Conservation (phyloP, 1,140 invertebrate genomes). For the Heterodera schachtii region DNA sequence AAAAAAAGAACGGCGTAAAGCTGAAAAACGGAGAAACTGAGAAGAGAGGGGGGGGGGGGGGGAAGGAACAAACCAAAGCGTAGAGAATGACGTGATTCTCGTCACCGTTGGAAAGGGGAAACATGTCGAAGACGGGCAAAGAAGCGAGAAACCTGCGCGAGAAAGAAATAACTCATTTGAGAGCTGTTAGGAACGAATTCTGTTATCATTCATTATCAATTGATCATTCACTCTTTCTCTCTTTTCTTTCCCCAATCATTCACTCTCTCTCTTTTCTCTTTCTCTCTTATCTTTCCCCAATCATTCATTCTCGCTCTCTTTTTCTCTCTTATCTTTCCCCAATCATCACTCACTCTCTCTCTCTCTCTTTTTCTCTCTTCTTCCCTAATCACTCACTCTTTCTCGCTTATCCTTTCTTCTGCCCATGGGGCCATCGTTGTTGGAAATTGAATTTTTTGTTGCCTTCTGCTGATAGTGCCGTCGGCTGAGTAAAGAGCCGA, state of each 20-base stretch:
- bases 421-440: constrained; percentile 19
- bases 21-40: constrained; percentile 15
- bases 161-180: neutral
- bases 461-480: neutral
- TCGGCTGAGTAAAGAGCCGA: constrained; percentile 12
- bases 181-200: too few relatives aligned
- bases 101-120: constrained; percentile 43
- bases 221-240: too few relatives aligned
- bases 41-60: neutral
- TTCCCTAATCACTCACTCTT: constrained; percentile 17
- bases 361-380: neutral
- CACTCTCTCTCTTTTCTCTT: neutral
- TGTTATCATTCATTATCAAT: too few relatives aligned
- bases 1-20: constrained; percentile 61
- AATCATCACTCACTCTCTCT: too few relatives aligned
- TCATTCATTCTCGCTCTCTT: neutral
- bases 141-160: constrained; percentile 36
- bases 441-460: neutral
- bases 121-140: constrained; percentile 49
- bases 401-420: constrained; percentile 14
- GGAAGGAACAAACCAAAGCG: constrained; percentile 39
- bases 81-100: constrained; percentile 47
- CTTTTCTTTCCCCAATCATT: too few relatives aligned
- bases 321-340: neutral
- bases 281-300: neutral